Evolutionary conservation across 2,113 vertebrate genomes (phyloP).

Genomic region (Chaenocephalus aceratus): DNA sequence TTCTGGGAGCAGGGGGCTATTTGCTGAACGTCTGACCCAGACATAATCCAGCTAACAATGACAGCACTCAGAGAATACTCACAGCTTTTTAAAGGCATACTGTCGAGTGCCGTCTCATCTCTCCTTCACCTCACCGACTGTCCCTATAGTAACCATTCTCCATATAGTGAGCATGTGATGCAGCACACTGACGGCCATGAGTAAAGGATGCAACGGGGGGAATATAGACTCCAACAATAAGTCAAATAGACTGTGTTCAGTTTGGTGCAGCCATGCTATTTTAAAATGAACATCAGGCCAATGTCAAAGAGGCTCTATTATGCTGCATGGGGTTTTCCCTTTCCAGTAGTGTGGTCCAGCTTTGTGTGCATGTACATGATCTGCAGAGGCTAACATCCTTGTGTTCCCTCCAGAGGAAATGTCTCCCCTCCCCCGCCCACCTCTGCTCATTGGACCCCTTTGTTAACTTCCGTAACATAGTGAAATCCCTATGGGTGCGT

Average conservation of each 20-base stretch:
- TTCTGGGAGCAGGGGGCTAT: constrained; percentile 25
- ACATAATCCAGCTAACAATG: constrained; percentile 45
- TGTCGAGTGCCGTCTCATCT: constrained; percentile 18
- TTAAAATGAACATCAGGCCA: no score
- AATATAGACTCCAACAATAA: background rate
- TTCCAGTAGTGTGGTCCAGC: no score
- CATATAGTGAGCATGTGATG: background rate
- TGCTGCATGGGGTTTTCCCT: no score
- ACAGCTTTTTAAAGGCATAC: background rate
- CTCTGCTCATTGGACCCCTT: no score
- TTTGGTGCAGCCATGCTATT: no score
- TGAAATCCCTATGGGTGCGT: no score
- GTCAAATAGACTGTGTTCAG: background rate
- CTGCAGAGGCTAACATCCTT: no score
- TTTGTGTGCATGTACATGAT: no score
- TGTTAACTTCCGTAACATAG: no score
- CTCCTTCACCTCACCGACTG: constrained; percentile 6
- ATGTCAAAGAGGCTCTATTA: no score
- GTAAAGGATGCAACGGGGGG: background rate
- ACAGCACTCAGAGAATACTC: constrained; percentile 36
- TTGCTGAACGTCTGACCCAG: constrained; percentile 39
- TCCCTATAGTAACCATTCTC: background rate
- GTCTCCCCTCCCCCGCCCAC: no score
- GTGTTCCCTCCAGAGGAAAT: no score
- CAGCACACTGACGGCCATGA: constrained; percentile 11